Evolutionary conservation across 2,797 vertebrate species (phyloP), one percentile per base, ranked within the genome.

Genomic region (Helostoma temminkii): DNA sequence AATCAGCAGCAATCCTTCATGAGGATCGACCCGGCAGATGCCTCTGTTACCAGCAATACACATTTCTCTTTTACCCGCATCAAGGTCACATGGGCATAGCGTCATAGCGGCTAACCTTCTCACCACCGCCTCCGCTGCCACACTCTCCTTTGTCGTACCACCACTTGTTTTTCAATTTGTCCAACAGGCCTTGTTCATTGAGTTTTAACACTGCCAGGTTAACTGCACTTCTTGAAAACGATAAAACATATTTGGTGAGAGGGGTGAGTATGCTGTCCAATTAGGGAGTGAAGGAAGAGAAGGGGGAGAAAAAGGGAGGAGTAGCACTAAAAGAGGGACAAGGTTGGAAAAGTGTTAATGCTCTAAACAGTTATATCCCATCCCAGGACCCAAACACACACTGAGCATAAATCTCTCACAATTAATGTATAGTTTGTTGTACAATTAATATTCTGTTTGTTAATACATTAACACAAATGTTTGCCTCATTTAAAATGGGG

Each of bases 81-180:
- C 78, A 85, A 66, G 78, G 82, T 87, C 86, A 92, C 87, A 83
- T 93, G 95, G 95, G 95, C 88, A 88, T 63, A 91, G 90, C 95
- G 95, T 96, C 96, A 96, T 95, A 95, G 96, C 94, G 95, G 96
- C 97, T 98, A 94, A 98, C 97, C 97, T 98, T 98, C 96, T 97
- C 97, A 94, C 97, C 97, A 95, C 97, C 96, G 95, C 96, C 97
- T 94, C 97, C 97, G 96, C 97, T 98, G 95, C 97, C 97, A 90
- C 97, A 98, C 78, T 98, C 97, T 94, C 97, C 97, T 94, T 98
- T 98, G 97, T 98, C 97, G 97, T 98, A 98, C 97, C 97, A 98
- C 97, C 97, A 98, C 96, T 98, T 98, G 96, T 98, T 98, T 97
- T 98, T 98, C 96, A 98, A 96, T 98, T 98, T 98, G 97, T 98